A percentile compares a stretch with the other conserved stretches of the same genome.
phyloP scores from a whole-genome alignment of 1,140 invertebrate species.

The Gonioctena quinquepunctata region DNA sequence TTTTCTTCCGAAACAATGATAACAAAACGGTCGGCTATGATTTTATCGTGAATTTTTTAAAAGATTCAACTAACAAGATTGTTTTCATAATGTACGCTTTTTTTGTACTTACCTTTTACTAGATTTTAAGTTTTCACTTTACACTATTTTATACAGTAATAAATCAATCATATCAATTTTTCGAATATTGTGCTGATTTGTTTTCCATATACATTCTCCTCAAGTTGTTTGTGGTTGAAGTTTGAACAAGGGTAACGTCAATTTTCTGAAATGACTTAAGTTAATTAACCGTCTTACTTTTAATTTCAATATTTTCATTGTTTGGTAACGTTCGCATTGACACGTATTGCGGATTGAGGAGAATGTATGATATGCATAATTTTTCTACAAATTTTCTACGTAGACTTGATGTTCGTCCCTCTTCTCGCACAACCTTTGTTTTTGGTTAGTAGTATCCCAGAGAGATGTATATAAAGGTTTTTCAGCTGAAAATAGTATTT shows the following conservation, averaged over 20 bases:
- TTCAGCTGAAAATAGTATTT: constrained; percentile 39
- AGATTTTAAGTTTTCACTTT: constrained; percentile 26
- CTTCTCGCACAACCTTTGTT: constrained; percentile 18
- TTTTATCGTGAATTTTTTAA: not conserved
- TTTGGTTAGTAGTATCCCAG: constrained; percentile 8
- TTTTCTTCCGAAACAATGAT: not conserved
- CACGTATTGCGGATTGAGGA: not conserved
- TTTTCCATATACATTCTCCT: too few species aligned
- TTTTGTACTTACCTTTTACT: constrained; percentile 38
- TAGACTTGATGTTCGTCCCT: constrained; percentile 15
- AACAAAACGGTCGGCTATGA: not conserved
- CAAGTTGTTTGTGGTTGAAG: too few species aligned
- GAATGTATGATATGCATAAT: not conserved
- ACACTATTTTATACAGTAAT: constrained; percentile 19
- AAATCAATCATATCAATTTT: constrained; percentile 38
- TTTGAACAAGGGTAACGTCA: too few species aligned
- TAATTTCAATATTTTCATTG: too few species aligned
- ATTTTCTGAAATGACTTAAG: too few species aligned
- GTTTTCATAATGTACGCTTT: constrained; percentile 15
- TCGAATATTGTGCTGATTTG: constrained; percentile 37
- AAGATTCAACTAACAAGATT: constrained; percentile 1
- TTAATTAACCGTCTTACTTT: too few species aligned
- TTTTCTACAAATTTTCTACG: constrained; percentile 23
- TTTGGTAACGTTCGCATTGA: too few species aligned
- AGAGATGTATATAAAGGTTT: constrained; percentile 27